These are phyloP conservation scores for Pseudorasbora parva DNA, from an alignment of 2,113 vertebrate genomes.

Conservation along the genomic window DNA sequence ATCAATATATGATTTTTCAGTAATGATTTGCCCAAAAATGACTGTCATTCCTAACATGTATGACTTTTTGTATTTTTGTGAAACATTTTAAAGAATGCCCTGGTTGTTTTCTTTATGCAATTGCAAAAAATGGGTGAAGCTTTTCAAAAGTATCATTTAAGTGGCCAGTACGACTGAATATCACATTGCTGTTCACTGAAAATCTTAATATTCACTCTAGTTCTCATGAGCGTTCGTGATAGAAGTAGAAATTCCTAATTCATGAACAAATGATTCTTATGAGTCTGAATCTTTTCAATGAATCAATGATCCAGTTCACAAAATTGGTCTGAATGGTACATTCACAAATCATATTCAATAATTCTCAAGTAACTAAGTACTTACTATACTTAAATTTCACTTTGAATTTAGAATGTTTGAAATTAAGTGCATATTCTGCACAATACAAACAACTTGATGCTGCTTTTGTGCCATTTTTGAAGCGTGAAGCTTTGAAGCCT, in stretches of 20 bases:
- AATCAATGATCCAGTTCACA: background rate
- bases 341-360: background rate
- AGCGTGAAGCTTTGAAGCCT: background rate
- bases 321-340: background rate
- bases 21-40: background rate
- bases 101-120: background rate
- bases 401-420: background rate
- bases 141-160: background rate
- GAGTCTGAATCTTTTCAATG: background rate
- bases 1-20: background rate
- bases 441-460: background rate
- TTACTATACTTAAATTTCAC: background rate
- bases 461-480: background rate
- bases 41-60: background rate
- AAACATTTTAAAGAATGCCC: background rate
- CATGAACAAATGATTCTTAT: background rate
- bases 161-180: background rate
- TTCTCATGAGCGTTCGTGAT: background rate
- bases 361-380: too few relatives aligned
- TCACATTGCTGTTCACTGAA: background rate
- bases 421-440: background rate
- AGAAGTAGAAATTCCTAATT: background rate
- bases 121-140: background rate
- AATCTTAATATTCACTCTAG: background rate
- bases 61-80: background rate